Base-by-base conservation (phyloP, 2,113 vertebrate species). In the Amphiprion ocellaris region DNA sequence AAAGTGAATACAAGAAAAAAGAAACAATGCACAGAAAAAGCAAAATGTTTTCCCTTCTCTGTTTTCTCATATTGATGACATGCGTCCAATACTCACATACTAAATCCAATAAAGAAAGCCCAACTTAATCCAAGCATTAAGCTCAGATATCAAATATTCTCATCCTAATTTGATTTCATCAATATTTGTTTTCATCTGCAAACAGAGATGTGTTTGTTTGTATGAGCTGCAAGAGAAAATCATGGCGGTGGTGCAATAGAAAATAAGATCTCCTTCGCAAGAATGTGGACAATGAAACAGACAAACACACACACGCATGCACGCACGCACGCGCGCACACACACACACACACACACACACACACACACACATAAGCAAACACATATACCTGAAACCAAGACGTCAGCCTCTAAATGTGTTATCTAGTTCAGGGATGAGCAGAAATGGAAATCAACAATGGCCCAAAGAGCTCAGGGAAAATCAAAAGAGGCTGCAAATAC, bases 111-210 rank as follows among this genome's bases (percentile, higher is more conserved):
- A 88, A 79, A 88, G 77, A 82, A 84, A 86, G 70, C 78, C 83
- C 75, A 83, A 90, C 83, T 90, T 89, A 89, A 91, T 90, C 87
- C 90, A 91, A 90, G 90, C 83, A 93, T 91, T 88, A 88, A 87
- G 85, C 71, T 91, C 90, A 76, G 75, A 89, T 91, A 91, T 92
- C 92, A 92, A 92, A 94, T 92, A 90, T 88, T 91, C 69, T 89
- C 85, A 77, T 83, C 72, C 89, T 89, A 93, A 92, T 94, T 91
- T 87, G 84, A 92, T 93, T 94, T 87, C 47, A 88, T 88, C 91
- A 92, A 90, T 92, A 93, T 94, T 94, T 94, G 92, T 91, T 92
- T 92, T 89, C 88, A 86, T 93, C 87, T 79, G 82, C 88, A 94
- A 91, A 93, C 89, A 87, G 62, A 33, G 28, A 23, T 85, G 73